A percentile compares a stretch with the other conserved stretches of the same genome.
These are phyloP conservation scores for Rana temporaria DNA, from an alignment of 2,113 vertebrate genomes.

Conservation along the genomic window DNA sequence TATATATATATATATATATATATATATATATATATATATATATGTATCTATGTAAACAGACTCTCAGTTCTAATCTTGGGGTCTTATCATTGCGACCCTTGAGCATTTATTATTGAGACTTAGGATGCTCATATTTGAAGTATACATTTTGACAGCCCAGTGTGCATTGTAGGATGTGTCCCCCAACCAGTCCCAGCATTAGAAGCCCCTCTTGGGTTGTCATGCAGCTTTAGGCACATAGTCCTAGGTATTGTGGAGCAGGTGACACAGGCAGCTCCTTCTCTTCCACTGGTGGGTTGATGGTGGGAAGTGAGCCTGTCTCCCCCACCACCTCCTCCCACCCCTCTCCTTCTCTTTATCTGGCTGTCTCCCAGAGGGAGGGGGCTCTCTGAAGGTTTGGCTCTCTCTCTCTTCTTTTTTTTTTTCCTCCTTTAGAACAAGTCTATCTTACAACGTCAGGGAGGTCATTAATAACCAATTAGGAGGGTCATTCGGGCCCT, in stretches of 20 bases:
- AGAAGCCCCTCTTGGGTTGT: too few relatives aligned
- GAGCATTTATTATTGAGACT: too few relatives aligned
- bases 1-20: too few relatives aligned
- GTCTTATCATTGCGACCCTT: too few relatives aligned
- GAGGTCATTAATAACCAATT: slow-evolving; percentile 98
- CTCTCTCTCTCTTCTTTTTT: slow-evolving; percentile 65
- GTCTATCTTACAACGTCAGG: slow-evolving; percentile 81
- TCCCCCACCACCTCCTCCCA: not conserved
- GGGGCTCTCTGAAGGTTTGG: slow-evolving; percentile 65
- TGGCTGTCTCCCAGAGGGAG: slow-evolving; percentile 65
- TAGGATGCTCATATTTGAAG: too few relatives aligned
- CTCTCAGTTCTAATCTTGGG: too few relatives aligned
- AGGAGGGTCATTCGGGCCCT: slow-evolving; percentile 85
- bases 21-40: too few relatives aligned
- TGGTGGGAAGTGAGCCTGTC: slow-evolving; percentile 15
- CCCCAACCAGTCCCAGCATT: too few relatives aligned
- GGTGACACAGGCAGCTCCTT: slow-evolving; percentile 55
- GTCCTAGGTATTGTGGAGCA: slow-evolving; percentile 28
- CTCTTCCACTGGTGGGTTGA: slow-evolving; percentile 17
- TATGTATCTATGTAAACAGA: too few relatives aligned
- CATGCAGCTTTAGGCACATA: too few relatives aligned
- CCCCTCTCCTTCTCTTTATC: slow-evolving; percentile 54
- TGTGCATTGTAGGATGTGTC: too few relatives aligned
- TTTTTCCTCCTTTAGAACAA: slow-evolving; percentile 70
- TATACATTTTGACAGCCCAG: too few relatives aligned